phyloP scores from a whole-genome alignment of 2,113 vertebrate species.

The Garra rufa region DNA sequence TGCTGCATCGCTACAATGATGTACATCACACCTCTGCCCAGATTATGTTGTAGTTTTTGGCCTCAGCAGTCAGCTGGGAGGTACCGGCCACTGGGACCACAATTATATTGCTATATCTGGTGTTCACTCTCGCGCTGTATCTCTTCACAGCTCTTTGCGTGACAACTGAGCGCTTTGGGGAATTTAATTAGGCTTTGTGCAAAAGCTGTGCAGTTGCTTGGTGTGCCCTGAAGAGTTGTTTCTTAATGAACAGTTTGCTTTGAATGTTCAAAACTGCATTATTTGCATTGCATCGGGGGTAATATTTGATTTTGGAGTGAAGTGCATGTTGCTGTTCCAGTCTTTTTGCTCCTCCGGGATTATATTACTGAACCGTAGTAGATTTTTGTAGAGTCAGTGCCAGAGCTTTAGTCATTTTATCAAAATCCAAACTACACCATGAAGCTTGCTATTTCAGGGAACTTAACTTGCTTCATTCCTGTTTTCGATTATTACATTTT shows the following conservation, averaged over 20 bases:
- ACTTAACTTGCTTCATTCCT: no score
- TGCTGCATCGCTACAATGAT: slow-evolving; percentile 17
- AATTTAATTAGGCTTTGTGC: slow-evolving; percentile 39
- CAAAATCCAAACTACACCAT: background rate
- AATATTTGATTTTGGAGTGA: slow-evolving; percentile 6
- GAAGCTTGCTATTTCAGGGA: background rate
- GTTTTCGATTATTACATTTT: background rate
- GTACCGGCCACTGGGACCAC: slow-evolving; percentile 1
- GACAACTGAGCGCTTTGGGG: background rate
- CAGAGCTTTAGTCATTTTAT: background rate
- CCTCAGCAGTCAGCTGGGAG: background rate
- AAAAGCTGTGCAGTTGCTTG: slow-evolving; percentile 31
- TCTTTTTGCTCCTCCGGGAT: background rate
- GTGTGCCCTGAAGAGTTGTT: slow-evolving; percentile 3
- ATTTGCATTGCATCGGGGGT: slow-evolving; percentile 47
- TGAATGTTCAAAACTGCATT: background rate
- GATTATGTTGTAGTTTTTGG: slow-evolving; percentile 28
- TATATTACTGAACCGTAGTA: slow-evolving; percentile 44
- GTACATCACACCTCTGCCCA: background rate
- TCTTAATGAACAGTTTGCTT: slow-evolving; percentile 5
- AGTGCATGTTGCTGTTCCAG: background rate
- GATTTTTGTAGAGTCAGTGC: background rate
- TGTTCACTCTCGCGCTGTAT: background rate
- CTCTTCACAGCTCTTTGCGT: slow-evolving; percentile 18
- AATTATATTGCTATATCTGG: slow-evolving; percentile 25